phyloP scores from a whole-genome alignment of 2,888 invertebrate species.

The Eugnorisma glareosa region DNA sequence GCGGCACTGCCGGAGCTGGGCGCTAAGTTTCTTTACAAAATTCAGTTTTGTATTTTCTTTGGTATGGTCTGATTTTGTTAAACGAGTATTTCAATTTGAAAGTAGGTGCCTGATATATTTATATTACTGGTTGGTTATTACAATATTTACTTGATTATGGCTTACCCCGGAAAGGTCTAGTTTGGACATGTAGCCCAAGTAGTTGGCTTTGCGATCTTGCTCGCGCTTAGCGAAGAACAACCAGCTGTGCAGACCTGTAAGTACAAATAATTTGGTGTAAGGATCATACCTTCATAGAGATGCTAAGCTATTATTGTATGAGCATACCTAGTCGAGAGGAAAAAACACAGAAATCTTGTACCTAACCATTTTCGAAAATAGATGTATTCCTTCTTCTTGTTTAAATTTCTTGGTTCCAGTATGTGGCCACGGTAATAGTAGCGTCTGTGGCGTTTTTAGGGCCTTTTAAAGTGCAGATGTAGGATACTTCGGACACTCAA shows the following conservation, averaged over 20 bases:
- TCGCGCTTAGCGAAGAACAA: conserved; percentile 96
- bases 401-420: neutral
- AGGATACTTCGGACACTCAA: neutral
- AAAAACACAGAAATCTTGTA: neutral
- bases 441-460: neutral
- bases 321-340: neutral
- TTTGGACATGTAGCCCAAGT: conserved; percentile 94
- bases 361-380: no score
- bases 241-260: conserved; percentile 97
- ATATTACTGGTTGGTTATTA: neutral
- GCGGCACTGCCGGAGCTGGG: neutral
- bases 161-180: conserved; percentile 94
- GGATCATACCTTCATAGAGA: neutral
- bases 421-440: neutral
- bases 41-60: neutral
- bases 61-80: neutral
- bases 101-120: neutral
- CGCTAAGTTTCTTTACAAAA: neutral
- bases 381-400: neutral
- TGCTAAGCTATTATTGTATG: neutral
- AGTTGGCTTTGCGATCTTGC: conserved; percentile 92
- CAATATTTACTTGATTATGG: conserved; percentile 54
- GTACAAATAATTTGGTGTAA: conserved; percentile 18
- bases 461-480: neutral
- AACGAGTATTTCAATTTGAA: neutral